Conservation (phyloP, 2,888 invertebrate species). For the Helobdella robusta region DNA sequence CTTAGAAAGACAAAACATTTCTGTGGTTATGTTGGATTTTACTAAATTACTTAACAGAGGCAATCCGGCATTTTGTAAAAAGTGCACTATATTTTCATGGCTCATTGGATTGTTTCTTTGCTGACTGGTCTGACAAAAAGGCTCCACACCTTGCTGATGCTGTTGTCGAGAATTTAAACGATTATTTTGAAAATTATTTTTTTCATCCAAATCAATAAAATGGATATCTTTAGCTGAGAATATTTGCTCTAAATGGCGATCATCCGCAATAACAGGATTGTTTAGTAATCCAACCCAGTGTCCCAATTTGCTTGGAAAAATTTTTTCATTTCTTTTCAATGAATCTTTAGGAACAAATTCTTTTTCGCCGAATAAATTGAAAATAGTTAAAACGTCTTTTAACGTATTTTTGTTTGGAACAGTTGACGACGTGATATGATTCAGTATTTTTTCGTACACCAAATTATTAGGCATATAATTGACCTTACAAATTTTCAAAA, state of each 20-base stretch:
- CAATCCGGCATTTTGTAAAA: conserved; percentile 28
- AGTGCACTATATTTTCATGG: conserved; percentile 18
- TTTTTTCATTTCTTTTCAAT: conserved; percentile 13
- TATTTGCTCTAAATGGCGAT: conserved; percentile 30
- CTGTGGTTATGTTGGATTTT: conserved; percentile 35
- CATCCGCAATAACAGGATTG: conserved; percentile 43
- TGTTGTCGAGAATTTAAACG: too few species aligned
- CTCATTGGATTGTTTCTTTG: background rate
- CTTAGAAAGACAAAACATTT: conserved; percentile 38
- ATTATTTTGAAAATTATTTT: background rate
- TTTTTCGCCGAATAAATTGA: background rate
- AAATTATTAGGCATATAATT: background rate
- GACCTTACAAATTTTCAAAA: conserved; percentile 1
- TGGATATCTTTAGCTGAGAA: conserved; percentile 28
- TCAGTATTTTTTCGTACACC: background rate
- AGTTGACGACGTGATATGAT: background rate
- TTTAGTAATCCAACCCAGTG: conserved; percentile 40
- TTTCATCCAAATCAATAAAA: conserved; percentile 29
- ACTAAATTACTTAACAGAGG: conserved; percentile 38
- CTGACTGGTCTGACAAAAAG: too few species aligned
- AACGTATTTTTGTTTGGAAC: background rate
- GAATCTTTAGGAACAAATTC: too few species aligned
- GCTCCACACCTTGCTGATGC: too few species aligned
- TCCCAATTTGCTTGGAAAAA: conserved; percentile 40
- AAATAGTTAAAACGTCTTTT: background rate